These are phyloP conservation scores for Lapara coniferarum DNA, from an alignment of 2,888 invertebrate genomes.

Conservation along the genomic window DNA sequence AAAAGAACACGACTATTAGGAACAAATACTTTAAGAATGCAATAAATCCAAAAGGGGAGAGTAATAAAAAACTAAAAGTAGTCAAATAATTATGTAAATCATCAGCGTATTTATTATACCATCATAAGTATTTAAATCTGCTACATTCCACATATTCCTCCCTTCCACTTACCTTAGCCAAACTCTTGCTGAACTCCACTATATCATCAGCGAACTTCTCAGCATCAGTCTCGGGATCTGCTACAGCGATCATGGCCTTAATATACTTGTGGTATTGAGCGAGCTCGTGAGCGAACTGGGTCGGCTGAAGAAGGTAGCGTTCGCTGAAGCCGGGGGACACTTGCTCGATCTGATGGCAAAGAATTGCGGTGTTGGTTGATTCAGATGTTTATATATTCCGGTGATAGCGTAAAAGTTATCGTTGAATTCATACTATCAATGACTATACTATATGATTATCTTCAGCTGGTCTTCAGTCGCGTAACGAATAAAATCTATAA, in stretches of 20 bases:
- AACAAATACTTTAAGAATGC: neutral
- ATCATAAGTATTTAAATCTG: neutral
- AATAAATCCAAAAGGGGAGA: no score
- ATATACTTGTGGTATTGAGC: slow-evolving; percentile 85
- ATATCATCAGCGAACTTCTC: slow-evolving; percentile 84
- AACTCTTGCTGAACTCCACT: slow-evolving; percentile 83
- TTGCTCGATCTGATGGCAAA: slow-evolving; percentile 82
- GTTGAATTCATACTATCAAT: no score
- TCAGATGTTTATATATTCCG: no score
- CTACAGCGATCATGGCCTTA: slow-evolving; percentile 80
- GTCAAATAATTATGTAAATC: no score
- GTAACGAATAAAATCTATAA: no score
- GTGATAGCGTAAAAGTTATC: no score
- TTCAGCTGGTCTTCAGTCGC: no score
- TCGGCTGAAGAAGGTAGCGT: slow-evolving; percentile 84
- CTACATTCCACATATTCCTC: neutral
- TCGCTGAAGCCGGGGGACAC: slow-evolving; percentile 87
- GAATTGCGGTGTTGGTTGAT: no score
- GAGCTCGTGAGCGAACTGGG: slow-evolving; percentile 84
- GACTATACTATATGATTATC: no score
- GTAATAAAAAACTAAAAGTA: no score
- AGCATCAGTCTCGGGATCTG: slow-evolving; percentile 69
- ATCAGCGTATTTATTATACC: no score
- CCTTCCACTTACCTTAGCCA: slow-evolving; percentile 81
- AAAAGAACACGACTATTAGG: neutral